Conservation (phyloP, 2,797 vertebrate species). For the Tachyglossus aculeatus region DNA sequence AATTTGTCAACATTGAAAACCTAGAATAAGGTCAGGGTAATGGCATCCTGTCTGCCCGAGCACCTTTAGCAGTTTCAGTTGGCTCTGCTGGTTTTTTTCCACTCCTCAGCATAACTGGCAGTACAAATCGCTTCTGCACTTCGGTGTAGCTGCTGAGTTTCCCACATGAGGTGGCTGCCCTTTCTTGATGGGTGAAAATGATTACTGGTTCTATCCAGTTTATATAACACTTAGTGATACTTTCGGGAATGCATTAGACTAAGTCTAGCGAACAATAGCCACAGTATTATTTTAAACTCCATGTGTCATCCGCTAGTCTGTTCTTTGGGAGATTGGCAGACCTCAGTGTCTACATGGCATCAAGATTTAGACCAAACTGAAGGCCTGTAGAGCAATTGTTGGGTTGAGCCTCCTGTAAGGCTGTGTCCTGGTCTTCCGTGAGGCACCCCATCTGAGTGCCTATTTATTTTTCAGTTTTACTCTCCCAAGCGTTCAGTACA, state of each 20-base stretch:
- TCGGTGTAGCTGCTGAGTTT: neutral
- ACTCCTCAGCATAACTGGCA: neutral
- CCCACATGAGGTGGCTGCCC: neutral
- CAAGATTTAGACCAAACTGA: no score
- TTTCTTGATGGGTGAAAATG: neutral
- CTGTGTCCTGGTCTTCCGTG: no score
- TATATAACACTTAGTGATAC: neutral
- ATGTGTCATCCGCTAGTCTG: no score
- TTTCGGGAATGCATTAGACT: neutral
- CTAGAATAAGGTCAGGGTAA: constrained; percentile 5
- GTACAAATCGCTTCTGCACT: neutral
- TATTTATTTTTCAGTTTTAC: no score
- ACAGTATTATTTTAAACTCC: neutral
- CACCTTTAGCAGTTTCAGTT: neutral
- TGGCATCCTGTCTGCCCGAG: constrained; percentile 1
- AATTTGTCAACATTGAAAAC: constrained; percentile 29
- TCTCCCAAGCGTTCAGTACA: no score
- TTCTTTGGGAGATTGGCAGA: no score
- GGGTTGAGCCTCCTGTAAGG: no score
- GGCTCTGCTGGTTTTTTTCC: neutral
- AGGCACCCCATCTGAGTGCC: no score
- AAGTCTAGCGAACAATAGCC: neutral
- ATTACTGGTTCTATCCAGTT: neutral
- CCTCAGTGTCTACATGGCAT: no score
- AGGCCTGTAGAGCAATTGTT: no score